These are phyloP conservation scores for Batillaria attramentaria DNA, from an alignment of 1,140 invertebrate species.

Conservation along the genomic window DNA sequence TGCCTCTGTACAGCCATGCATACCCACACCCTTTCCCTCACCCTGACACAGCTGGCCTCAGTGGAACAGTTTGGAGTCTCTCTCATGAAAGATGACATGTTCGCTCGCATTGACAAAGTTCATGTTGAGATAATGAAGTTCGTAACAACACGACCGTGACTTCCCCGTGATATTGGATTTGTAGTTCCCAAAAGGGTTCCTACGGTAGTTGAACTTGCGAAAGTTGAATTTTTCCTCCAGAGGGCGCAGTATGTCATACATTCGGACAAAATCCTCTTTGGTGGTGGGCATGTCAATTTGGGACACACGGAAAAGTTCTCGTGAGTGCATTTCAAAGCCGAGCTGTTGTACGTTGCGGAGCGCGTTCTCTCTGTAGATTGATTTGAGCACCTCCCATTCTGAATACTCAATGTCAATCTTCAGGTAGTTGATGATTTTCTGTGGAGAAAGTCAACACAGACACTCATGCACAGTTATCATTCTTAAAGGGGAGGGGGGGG, in stretches of 20 bases:
- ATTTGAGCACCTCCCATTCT: slow-evolving; percentile 52
- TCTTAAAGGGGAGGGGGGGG: too few species aligned
- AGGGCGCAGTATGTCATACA: slow-evolving; percentile 48
- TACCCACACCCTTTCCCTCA: background rate
- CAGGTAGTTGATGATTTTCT: slow-evolving; percentile 53
- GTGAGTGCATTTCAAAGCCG: slow-evolving; percentile 55
- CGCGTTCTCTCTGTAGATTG: slow-evolving; percentile 42
- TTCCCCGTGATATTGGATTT: slow-evolving; percentile 38
- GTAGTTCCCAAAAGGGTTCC: slow-evolving; percentile 57
- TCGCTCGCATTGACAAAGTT: slow-evolving; percentile 49
- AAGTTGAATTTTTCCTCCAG: slow-evolving; percentile 48
- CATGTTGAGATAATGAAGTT: slow-evolving; percentile 57
- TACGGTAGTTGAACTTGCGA: slow-evolving; percentile 53
- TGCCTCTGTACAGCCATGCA: background rate
- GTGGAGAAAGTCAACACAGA: slow-evolving; percentile 26
- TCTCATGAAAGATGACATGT: slow-evolving; percentile 39
- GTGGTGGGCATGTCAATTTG: slow-evolving; percentile 36
- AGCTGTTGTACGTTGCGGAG: slow-evolving; percentile 55
- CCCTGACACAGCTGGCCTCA: too few species aligned
- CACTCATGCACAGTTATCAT: too few species aligned
- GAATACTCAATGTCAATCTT: slow-evolving; percentile 59
- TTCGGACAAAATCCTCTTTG: slow-evolving; percentile 47
- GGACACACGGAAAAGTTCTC: slow-evolving; percentile 42
- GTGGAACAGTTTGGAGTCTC: slow-evolving; percentile 43
- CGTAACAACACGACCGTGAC: slow-evolving; percentile 53